Base-by-base conservation (phyloP, 1,140 invertebrate genomes). In the Mylabris phalerata region DNA sequence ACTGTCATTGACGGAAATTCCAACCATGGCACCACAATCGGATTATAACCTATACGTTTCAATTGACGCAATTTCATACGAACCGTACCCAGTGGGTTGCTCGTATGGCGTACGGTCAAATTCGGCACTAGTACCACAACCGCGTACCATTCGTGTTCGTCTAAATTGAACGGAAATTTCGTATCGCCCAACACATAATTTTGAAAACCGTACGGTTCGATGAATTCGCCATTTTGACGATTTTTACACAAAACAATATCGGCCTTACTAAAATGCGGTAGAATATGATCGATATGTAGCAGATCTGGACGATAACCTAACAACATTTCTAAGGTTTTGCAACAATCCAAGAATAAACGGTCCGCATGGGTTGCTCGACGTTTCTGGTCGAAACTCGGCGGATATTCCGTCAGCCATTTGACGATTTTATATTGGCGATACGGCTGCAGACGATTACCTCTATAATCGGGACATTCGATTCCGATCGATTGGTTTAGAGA, bases 391-490 rank as follows among this genome's bases (percentile, higher is more conserved):
- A 64, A 40, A 7, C 67, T 52, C 0, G 80, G 79, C 25, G 78
- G 67, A 57, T 73, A 78, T 32, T 78, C 73, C 0, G 72, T 74
- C 11, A 73, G 65, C 57, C 73, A 68, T 62, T 80, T 80, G 2
- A 71, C 65, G 55, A 81, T 68, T 46, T 69, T 75, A 10, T 62
- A 61, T 24, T 71, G 63, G 40, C 72, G 19, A 13, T 70, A 68
- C 2, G 72, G 62, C 6, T 63, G 55, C 13, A 86, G 65, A 26
- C 76, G 67, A 32, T 75, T 74, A 3, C 82, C 83, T 25, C 65
- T 66, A 63, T 84, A 86, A 41, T 80, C 69, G 3, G 79, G 75
- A 39, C 79, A 72, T 66, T 85, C 83, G 67, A 85, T 73, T 57
- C 78, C 75, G 0, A 79, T 65, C 41, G 75, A 75, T 4, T 69